Base-by-base conservation (phyloP, 2,888 invertebrate genomes). In the Caenorhabditis japonica region DNA sequence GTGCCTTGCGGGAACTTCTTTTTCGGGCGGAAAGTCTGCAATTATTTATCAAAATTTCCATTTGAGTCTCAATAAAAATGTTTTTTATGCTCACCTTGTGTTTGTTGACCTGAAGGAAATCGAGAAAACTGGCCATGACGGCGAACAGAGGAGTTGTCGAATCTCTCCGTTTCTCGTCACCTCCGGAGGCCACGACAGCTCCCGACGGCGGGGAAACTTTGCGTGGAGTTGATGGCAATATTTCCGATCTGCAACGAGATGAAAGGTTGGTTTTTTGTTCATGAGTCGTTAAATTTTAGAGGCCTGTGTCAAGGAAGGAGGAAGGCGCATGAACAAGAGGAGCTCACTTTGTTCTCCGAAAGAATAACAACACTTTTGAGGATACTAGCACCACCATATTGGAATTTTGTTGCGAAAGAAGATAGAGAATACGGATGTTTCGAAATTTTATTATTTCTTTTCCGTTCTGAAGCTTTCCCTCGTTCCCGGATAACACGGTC, bases 1-100 rank as follows among this genome's bases (percentile, higher is more conserved):
- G 94, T 95, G 4, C 94, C 95, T 58, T 93, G 93, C 51, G 93
- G 92, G 88, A 94, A 94, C 78, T 92, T 92, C 88, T 94, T 95
- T 88, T 93, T 94, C 5, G 94, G 94, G 69, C 93, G 90, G 88
- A 95, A 95, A 23, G 95, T 95, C 94, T 95, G 84, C 41, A 84
- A 79, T 34, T n/a, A n/a, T n/a, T n/a, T n/a, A 43, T 34, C n/a
- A 41, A 33, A 19, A 27, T 36, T 47, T 23, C 39, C 15, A 13
- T 41, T 17, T 13, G n/a, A n/a, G n/a, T n/a, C n/a, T 30, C 30
- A 30, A 7, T 30, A 10, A 19, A 44, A 19, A 17, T 13, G 10
- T 44, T 49, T 8, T 10, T 10, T 15, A 43, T 46, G 21, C 73
- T 52, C 41, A 87, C 86, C 80, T 86, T 87, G 66, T 87, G 83